Percentiles rank a stretch among this genome's conserved stretches.
Conservation (phyloP, 2,888 invertebrate species). For the Horisme vitalbata region DNA sequence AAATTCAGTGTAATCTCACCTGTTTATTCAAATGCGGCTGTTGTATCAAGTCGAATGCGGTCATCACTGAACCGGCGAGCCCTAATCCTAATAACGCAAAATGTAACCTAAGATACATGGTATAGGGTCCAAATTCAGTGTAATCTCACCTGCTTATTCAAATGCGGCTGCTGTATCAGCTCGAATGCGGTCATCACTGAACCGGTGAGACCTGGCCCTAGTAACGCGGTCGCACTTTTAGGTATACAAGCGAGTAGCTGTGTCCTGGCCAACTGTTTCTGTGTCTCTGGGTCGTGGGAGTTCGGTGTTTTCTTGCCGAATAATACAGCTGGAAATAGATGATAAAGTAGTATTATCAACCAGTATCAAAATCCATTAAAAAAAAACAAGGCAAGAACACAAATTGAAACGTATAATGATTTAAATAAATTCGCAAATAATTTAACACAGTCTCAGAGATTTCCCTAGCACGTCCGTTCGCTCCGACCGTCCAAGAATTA, state of each 20-base stretch:
- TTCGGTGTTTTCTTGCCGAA: constrained; percentile 49
- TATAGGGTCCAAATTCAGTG: too few relatives aligned
- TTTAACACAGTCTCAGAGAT: too few relatives aligned
- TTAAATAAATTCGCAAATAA: too few relatives aligned
- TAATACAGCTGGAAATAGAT: constrained; percentile 47
- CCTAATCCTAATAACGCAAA: too few relatives aligned
- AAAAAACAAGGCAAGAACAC: too few relatives aligned
- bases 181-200: constrained; percentile 65
- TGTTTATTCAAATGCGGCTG: constrained; percentile 84
- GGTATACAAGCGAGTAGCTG: constrained; percentile 61
- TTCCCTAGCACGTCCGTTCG: too few relatives aligned
- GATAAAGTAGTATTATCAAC: neutral
- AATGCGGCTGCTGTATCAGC: constrained; percentile 79
- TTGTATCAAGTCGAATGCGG: constrained; percentile 75
- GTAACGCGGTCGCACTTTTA: constrained; percentile 28
- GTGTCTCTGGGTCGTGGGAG: constrained; percentile 31
- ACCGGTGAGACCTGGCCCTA: constrained; percentile 54
- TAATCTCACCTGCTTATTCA: constrained; percentile 85
- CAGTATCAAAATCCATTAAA: too few relatives aligned
- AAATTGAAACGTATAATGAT: too few relatives aligned
- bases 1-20: too few relatives aligned
- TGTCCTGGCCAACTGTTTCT: constrained; percentile 58
- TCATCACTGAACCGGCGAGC: constrained; percentile 54
- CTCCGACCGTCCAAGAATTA: too few relatives aligned
- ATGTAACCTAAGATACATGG: too few relatives aligned